Evolutionary conservation across 2,888 invertebrate genomes (phyloP), one percentile per base, ranked within the genome.

Genomic region (Aleiodes alternator): DNA sequence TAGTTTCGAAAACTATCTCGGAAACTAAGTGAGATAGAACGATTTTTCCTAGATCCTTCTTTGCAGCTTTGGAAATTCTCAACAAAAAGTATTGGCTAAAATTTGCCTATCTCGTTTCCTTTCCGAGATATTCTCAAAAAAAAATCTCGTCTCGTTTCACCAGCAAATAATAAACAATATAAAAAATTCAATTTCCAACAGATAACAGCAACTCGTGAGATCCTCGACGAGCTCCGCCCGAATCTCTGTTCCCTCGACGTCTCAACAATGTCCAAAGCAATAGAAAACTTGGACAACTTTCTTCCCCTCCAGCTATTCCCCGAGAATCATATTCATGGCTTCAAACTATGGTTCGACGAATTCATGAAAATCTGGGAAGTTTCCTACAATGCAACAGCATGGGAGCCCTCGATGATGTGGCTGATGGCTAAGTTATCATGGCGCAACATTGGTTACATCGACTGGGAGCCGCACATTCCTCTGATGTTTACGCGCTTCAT

Each of bases 401-500:
- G 95, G 91, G 94, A 94, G 90, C 90, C 90, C 82, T 92, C 93
- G 78, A 90, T 96, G 84, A 92, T 96, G 90, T 92, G 92, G 84
- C 90, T 97, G 61, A 94, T 97, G 88, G 92, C 96, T 0, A 92
- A 94, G 61, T 90, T 96, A 61, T 94, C 96, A 0, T 91, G 92
- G 81, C 91, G 92, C 81, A 96, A 95, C 88, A 94, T 96, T 71
- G 97, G 97, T 0, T 93, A 94, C 71, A 93, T 98, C 57, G 94
- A 98, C 87, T 98, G 97, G 97, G 93, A 94, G 78, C 95, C 96
- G 0, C 92, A 96, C 85, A 92, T 96, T 70, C 94, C 96, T 0
- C 90, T 93, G 73, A 94, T 96, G 93, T 96, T 95, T 84, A 93
- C 93, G 11, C 91, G 94, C 87, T 94, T 93, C 86, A 89, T 96